Evolutionary conservation across 2,888 invertebrate species (phyloP), one percentile per base, ranked within the genome.

Genomic region (Clostera curtula): DNA sequence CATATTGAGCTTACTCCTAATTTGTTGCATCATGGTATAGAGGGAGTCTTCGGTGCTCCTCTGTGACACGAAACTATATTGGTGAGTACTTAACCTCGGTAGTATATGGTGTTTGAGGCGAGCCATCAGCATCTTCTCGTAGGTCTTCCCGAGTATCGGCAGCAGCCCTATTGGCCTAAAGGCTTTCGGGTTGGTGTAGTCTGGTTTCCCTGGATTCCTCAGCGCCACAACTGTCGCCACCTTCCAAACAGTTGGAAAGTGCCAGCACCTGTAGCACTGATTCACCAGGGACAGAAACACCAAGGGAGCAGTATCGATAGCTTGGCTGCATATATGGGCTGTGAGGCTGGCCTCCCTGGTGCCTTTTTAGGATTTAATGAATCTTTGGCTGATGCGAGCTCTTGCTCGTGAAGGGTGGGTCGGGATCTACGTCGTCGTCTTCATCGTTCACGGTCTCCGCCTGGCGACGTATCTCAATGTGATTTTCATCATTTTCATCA

Each of bases 301-400:
- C 1, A 32, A 31, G 3, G 7, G 29, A 4, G 34, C 22, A 3
- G 15, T 13, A 2, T 20, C 5, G 0, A 43, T 36, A 4, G 39
- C 39, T 2, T 12, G 18, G 1, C 2, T 5, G 24, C 48, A 47
- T n/a, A 53, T 53, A 21, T 50, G 48, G 0, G 47, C 31, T 1
- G 49, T 53, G 2, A 48, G 17, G 0, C 44, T 40, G 11, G 48
- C 52, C 1, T 22, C 17, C 43, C 49, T 1, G 49, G 46, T 5
- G 49, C 45, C 19, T 40, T 46, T 16, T 40, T 45, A 3, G 38
- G 36, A 12, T 36, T 40, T 5, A 41, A 41, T 3, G 20, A 21
- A 0, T 9, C n/a, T 12, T 26, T 11, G 3, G 31, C 27, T 5
- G 7, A 4, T 8, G 5, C 22, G 1, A 40, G 28, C 13, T 45